Evolutionary conservation across 2,113 vertebrate genomes (phyloP).

Genomic region (Ceyx cyanopectus): DNA sequence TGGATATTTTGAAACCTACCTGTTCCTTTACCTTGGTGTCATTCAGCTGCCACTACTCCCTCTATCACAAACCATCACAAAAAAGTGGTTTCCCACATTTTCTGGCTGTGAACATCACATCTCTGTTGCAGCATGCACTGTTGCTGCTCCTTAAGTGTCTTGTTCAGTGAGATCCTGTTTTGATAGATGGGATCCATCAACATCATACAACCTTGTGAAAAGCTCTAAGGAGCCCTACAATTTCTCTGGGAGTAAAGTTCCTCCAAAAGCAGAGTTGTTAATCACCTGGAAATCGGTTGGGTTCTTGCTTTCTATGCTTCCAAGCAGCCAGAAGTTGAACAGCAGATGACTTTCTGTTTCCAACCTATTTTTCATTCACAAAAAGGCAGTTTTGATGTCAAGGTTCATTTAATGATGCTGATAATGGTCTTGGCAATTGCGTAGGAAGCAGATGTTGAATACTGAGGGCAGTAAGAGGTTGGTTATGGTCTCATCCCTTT

Average conservation of each 20-base stretch:
- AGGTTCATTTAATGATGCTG: not conserved
- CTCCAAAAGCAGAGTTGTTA: not conserved
- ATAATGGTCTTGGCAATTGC: slow-evolving; percentile 30
- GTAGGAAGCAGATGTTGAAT: slow-evolving; percentile 48
- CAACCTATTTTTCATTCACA: slow-evolving; percentile 51
- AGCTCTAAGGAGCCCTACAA: not conserved
- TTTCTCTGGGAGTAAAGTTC: not conserved
- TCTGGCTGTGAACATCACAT: not conserved
- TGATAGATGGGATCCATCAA: not conserved
- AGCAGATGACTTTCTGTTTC: not conserved
- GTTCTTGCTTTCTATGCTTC: not conserved
- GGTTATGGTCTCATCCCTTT: slow-evolving; percentile 27
- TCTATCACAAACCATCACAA: not conserved
- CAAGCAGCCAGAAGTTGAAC: not conserved
- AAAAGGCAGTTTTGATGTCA: slow-evolving; percentile 5
- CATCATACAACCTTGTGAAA: not conserved
- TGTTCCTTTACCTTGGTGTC: not conserved
- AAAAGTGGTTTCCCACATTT: not conserved
- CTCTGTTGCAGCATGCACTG: not conserved
- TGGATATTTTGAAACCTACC: not conserved
- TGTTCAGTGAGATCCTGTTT: not conserved
- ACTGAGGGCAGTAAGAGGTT: not conserved
- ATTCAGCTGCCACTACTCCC: not conserved
- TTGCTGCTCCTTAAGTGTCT: not conserved
- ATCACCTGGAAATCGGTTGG: not conserved